Base-by-base conservation (phyloP, 2,888 invertebrate species). In the Heteromurus nitidus region DNA sequence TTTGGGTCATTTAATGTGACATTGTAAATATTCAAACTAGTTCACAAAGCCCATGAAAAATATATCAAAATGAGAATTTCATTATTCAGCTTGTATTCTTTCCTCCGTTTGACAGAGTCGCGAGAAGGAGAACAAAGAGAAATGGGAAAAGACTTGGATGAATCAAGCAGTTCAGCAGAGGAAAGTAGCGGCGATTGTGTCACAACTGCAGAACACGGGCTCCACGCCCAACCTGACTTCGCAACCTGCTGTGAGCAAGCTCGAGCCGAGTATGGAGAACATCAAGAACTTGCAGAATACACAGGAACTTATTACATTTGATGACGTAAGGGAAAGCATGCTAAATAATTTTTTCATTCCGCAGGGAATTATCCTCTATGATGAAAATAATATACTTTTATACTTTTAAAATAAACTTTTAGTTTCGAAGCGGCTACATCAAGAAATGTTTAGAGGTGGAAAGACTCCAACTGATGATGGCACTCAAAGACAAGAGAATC, bases 401-500 rank as follows among this genome's bases (percentile, higher is more conserved):
- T 22, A 68, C 30, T 83, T n/a, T n/a, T n/a, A n/a, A n/a, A n/a
- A n/a, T n/a, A n/a, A n/a, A n/a, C n/a, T 89, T 90, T 24, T 90
- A 96, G 94, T 89, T 95, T 87, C 93, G 93, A 85, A 90, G 93
- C 87, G 94, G 95, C 0, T 95, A 93, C 88, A 92, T 93, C 88
- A 92, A 92, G 31, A 95, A 96, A 90, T 92, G 92, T 44, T 95
- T 95, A 86, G 96, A 96, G 90, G 90, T 96, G 67, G 91, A 94
- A 85, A 91, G 94, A 86, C 92, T 95, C 53, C 93, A 94, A 88
- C 93, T 94, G 85, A 95, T 95, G 88, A 90, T 96, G 53, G 92
- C 93, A 22, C 92, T 93, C 88, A 94, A 95, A 88, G 96, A 96
- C 88, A 92, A 93, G 87, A 91, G 94, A 62, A 94, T 96, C 22